These are phyloP conservation scores for Orientallactaga bullata DNA, from an alignment of 2,113 vertebrate species.

Conservation along the genomic window DNA sequence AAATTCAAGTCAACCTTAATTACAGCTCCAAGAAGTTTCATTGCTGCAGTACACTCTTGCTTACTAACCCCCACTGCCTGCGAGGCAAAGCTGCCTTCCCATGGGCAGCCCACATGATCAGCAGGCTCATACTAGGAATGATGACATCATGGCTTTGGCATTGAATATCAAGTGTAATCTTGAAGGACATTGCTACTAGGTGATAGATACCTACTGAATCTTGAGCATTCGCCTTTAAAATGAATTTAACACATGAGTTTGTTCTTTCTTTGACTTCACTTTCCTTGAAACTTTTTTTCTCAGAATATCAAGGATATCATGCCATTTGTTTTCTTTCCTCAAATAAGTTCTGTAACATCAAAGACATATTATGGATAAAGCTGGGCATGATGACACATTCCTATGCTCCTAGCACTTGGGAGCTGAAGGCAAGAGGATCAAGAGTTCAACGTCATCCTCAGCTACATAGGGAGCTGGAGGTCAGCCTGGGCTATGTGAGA, in stretches of 20 bases:
- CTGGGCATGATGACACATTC: background rate
- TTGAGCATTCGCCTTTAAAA: background rate
- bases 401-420: background rate
- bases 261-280: background rate
- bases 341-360: background rate
- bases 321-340: background rate
- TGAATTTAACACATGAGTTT: conserved; percentile 19
- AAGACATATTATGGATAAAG: background rate
- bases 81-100: conserved; percentile 50
- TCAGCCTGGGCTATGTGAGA: background rate
- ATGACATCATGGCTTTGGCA: conserved; percentile 28
- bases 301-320: background rate
- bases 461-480: background rate
- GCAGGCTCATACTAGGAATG: background rate
- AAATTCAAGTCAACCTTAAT: conserved; percentile 60
- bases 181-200: conserved; percentile 3
- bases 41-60: conserved; percentile 47
- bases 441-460: background rate
- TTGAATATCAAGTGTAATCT: background rate
- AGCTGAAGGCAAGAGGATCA: background rate
- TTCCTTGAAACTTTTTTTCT: conserved; percentile 18
- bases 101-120: background rate
- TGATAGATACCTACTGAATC: background rate
- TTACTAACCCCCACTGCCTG: conserved; percentile 1
- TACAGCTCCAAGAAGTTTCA: conserved; percentile 42